Conservation (phyloP, 2,888 invertebrate genomes). For the Eretmocerus hayati region DNA sequence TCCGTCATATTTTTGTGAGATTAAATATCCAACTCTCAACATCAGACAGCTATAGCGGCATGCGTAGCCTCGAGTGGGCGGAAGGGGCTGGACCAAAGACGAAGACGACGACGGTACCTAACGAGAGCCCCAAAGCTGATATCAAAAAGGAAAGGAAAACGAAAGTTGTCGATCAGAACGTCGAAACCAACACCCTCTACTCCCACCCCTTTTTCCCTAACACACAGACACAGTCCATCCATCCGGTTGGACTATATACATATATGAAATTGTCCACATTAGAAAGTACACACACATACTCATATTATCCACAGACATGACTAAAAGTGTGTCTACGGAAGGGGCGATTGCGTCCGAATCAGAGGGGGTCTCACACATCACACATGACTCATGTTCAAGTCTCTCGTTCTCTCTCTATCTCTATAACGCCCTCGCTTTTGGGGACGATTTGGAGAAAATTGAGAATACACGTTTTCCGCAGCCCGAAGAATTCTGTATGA, state of each 20-base stretch:
- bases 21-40: no score
- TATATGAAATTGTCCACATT: no score
- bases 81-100: conserved; percentile 3
- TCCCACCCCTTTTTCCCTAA: neutral
- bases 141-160: conserved; percentile 32
- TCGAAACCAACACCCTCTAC: conserved; percentile 15
- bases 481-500: no score
- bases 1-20: no score
- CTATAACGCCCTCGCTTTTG: conserved; percentile 35
- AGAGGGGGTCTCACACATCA: conserved; percentile 31
- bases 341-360: conserved; percentile 19
- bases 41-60: no score
- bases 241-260: no score
- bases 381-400: conserved; percentile 40
- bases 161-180: conserved; percentile 36
- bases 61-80: no score
- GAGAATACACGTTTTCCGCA: conserved; percentile 36
- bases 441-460: conserved; percentile 41
- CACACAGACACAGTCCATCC: no score
- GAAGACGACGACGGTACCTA: conserved; percentile 5
- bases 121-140: conserved; percentile 9
- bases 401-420: neutral
- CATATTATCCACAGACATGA: no score
- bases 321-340: neutral
- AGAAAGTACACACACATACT: no score